Evolutionary conservation across 2,888 invertebrate species (phyloP), one percentile per base, ranked within the genome.

Genomic region (Phalera bucephala): DNA sequence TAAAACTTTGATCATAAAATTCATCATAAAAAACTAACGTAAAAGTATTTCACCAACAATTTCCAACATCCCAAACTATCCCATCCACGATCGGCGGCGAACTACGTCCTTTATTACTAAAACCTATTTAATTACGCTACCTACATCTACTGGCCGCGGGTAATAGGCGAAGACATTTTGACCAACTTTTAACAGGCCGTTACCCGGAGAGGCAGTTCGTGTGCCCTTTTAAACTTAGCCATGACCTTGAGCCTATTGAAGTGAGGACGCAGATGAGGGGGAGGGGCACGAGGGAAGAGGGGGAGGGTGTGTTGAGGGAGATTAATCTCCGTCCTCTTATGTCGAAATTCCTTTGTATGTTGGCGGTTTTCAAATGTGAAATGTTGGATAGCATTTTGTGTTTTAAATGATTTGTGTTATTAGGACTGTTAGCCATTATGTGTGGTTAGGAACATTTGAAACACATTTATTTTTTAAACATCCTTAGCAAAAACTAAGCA

Each of bases 361-460:
- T 21, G 30, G 25, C 9, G 37, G 19, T 36, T 53, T 56, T 40
- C 42, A 56, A 56, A 56, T 40, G 36, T 43, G 49, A 52, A 30
- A 25, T 25, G 12, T 12, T 25, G 31, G 57, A 56, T 44, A 34
- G 30, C 36, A 25, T 41, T 40, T 22, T 10, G 4, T 9, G 9
- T 22, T 10, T 10, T 5, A 22, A 1, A 10, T 22, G 22, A 4
- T 22, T 22, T 10, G n/a, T n/a, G n/a, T n/a, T n/a, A n/a, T n/a
- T n/a, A n/a, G n/a, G n/a, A n/a, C n/a, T n/a, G n/a, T n/a, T n/a
- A n/a, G n/a, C n/a, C n/a, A n/a, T n/a, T n/a, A n/a, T n/a, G n/a
- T n/a, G n/a, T n/a, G n/a, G n/a, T n/a, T n/a, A n/a, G n/a, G n/a
- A n/a, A n/a, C n/a, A n/a, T n/a, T n/a, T n/a, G n/a, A n/a, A n/a